phyloP scores from a whole-genome alignment of 2,797 vertebrate genomes.

The Meda fulgida region DNA sequence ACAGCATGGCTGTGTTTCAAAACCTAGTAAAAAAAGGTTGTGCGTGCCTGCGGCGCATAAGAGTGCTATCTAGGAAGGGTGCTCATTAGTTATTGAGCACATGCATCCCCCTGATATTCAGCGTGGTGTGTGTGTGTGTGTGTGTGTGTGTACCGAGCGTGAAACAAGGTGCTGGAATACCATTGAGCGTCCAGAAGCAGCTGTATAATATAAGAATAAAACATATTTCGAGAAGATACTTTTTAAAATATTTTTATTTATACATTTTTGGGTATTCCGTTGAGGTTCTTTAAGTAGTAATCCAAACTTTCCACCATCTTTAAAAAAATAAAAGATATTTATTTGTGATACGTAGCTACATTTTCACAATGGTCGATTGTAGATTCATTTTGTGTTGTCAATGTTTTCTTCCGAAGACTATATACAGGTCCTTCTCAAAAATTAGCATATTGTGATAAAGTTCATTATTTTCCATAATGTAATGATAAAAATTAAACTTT shows the following conservation, averaged over 20 bases:
- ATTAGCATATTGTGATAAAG: no score
- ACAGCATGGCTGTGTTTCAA: constrained; percentile 25
- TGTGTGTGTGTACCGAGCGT: constrained; percentile 51
- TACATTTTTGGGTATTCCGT: background rate
- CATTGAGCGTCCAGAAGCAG: constrained; percentile 60
- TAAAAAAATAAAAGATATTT: no score
- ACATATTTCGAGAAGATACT: background rate
- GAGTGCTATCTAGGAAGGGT: background rate
- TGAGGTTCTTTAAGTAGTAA: background rate
- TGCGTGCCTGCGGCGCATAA: background rate
- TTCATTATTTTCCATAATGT: no score
- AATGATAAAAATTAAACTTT: no score
- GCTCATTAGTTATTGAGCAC: background rate
- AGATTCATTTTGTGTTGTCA: no score
- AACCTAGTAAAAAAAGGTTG: background rate
- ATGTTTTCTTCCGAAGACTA: background rate
- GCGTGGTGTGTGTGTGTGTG: constrained; percentile 40
- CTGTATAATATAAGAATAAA: background rate
- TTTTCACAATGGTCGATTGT: no score
- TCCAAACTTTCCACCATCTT: background rate
- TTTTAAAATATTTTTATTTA: background rate
- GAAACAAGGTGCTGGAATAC: constrained; percentile 58
- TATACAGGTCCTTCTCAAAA: no score
- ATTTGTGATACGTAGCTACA: background rate
- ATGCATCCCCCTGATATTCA: background rate